Base-by-base conservation (phyloP, 2,113 vertebrate species). In the Ptilorrhoa leucosticta region DNA sequence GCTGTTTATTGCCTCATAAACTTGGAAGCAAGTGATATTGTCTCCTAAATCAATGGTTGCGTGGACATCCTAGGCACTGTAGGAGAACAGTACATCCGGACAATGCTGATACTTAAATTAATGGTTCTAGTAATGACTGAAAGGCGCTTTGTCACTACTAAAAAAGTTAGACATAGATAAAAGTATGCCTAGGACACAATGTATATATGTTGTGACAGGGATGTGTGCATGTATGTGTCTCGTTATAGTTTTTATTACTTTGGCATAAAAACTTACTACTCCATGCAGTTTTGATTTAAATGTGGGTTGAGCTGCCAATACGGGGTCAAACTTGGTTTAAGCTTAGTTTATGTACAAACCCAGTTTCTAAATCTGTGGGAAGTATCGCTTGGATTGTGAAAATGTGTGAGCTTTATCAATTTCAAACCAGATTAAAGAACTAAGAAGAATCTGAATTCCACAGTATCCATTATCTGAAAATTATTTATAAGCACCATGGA, bases 1-100 rank as follows among this genome's bases (percentile, higher is more conserved):
- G 95, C 98, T 98, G 97, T 98, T 98, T 98, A 98, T 97, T 97
- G 98, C 98, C 98, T 98, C 98, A 96, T 98, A 98, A 98, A 98
- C 97, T 98, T 97, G 97, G 97, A 97, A 97, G 97, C 97, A 95
- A 98, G 96, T 96, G 98, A 98, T 98, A 98, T 87, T 97, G 98
- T 98, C 97, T 98, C 98, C 95, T 98, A 98, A 98, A 98, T 98
- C 98, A 98, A 92, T 73, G 97, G 82, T 91, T 96, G 93, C 7
- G 0, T 64, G 97, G 96, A 97, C 97, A 97, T 98, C 94, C 91
- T 79, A 78, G 93, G 96, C 53, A 77, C 95, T 95, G 44, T 85
- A 61, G 93, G 97, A 97, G 96, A 97, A 97, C 91, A 94, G 97
- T 92, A 88, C 96, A 93, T 93, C 87, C 97, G 87, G 93, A 94